Evolutionary conservation across 2,888 invertebrate species (phyloP), one percentile per base, ranked within the genome.

Genomic region (Noctua fimbriata): DNA sequence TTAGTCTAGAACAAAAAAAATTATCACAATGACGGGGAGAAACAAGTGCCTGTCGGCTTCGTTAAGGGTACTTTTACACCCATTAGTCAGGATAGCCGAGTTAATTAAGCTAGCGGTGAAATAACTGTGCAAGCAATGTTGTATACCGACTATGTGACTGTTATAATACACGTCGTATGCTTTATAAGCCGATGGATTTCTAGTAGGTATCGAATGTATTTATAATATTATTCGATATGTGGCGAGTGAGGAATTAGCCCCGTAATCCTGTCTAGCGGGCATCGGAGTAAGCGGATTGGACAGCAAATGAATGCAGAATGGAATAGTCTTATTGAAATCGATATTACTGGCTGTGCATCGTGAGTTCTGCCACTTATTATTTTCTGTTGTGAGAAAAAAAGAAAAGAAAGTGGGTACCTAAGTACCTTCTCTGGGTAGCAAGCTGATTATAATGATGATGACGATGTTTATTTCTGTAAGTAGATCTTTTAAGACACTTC

Each of bases 231-330:
- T 71, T 76, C 55, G 32, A 32, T 69, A 86, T 71, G 60, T 81
- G 70, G 73, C 55, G n/a, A 67, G 86, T 36, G 47, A 67, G 70
- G 84, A 75, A 82, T 81, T 80, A 78, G 79, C 75, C 47, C 32
- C 44, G 32, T 84, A 84, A 84, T 87, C 79, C 84, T 69, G 84
- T 87, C 88, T 85, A 72, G 76, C 84, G 65, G 41, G 49, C 75
- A 63, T 63, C 83, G 49, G 70, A 77, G 69, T 85, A 85, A 85
- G 85, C 87, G 76, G 85, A 87, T 85, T 85, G 65, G n/a, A 58
- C 73, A 55, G 78, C 69, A 79, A 80, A 82, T 82, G 41, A 76
- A 82, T 72, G 71, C 69, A 84, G 67, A 73, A 60, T 78, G 78
- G 36, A 78, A 78, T 41, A 73, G 41, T 69, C 7, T 82, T 74